phyloP scores from a whole-genome alignment of 2,888 invertebrate genomes.

The Keiferia lycopersicella region DNA sequence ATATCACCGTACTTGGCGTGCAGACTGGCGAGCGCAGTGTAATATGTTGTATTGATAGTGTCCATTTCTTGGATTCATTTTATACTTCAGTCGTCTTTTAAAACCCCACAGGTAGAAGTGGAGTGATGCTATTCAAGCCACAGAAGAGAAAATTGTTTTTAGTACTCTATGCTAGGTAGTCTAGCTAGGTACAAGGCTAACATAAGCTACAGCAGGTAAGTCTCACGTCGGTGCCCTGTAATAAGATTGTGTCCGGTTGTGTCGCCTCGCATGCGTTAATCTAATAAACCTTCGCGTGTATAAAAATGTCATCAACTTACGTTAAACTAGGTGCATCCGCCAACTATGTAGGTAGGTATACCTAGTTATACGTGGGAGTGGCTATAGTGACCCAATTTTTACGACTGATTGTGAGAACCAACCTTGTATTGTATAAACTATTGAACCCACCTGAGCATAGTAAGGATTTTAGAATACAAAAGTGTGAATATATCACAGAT shows the following conservation, averaged over 20 bases:
- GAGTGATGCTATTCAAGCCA: neutral
- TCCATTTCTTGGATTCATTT: too few species aligned
- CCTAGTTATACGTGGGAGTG: neutral
- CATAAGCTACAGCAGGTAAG: neutral
- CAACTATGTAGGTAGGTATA: neutral
- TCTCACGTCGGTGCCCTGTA: conserved; percentile 1
- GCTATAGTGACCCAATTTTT: neutral
- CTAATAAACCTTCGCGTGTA: conserved; percentile 5
- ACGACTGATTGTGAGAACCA: neutral
- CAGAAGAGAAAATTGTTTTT: neutral
- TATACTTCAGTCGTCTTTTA: too few species aligned
- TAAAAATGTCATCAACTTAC: neutral
- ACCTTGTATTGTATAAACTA: neutral
- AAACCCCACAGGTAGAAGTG: too few species aligned
- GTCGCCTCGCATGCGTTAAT: neutral
- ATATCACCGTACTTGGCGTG: too few species aligned
- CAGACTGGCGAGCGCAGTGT: too few species aligned
- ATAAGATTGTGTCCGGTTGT: conserved; percentile 9
- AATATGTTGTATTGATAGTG: too few species aligned
- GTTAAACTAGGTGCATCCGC: neutral
- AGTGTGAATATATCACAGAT: too few species aligned
- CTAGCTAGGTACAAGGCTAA: neutral
- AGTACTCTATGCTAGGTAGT: neutral
- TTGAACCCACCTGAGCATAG: neutral
- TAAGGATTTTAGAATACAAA: too few species aligned